These are phyloP conservation scores for Aquatica leii DNA, from an alignment of 2,888 invertebrate species.

Conservation along the genomic window DNA sequence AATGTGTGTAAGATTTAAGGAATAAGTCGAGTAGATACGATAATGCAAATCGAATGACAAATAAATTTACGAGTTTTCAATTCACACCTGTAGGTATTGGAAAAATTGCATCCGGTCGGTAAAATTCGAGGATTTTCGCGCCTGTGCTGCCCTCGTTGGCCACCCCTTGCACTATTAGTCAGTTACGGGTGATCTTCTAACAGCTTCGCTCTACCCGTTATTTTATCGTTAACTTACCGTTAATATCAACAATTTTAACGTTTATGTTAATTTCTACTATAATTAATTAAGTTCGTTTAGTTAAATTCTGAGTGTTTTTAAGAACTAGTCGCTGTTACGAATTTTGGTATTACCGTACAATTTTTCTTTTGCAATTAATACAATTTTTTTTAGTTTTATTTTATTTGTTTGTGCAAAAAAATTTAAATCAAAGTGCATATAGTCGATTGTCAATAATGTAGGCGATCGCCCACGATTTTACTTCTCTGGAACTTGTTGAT, in stretches of 20 bases:
- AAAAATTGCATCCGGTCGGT: conserved; percentile 41
- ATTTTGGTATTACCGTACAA: too few relatives aligned
- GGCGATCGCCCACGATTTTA: conserved; percentile 12
- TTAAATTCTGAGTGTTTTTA: too few relatives aligned
- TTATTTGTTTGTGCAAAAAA: too few relatives aligned
- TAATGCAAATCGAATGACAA: not conserved
- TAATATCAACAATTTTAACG: conserved; percentile 17
- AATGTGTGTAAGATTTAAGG: too few relatives aligned
- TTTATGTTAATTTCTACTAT: conserved; percentile 5
- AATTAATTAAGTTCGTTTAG: not conserved
- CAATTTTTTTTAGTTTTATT: too few relatives aligned
- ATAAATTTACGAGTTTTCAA: conserved; percentile 12
- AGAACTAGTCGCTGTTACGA: not conserved
- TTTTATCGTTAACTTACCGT: conserved; percentile 25
- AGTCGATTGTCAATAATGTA: not conserved
- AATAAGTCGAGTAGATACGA: too few relatives aligned
- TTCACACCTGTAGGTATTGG: conserved; percentile 39
- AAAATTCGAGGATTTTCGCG: conserved; percentile 39
- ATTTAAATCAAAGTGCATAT: too few relatives aligned
- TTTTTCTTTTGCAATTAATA: too few relatives aligned
- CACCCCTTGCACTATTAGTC: conserved; percentile 33
- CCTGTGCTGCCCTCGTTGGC: conserved; percentile 40
- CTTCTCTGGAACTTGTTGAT: conserved; percentile 24
- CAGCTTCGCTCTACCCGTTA: conserved; percentile 23
- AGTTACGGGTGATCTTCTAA: conserved; percentile 35